These are phyloP conservation scores for Bubo scandiacus DNA, from an alignment of 2,113 vertebrate genomes.

Conservation along the genomic window DNA sequence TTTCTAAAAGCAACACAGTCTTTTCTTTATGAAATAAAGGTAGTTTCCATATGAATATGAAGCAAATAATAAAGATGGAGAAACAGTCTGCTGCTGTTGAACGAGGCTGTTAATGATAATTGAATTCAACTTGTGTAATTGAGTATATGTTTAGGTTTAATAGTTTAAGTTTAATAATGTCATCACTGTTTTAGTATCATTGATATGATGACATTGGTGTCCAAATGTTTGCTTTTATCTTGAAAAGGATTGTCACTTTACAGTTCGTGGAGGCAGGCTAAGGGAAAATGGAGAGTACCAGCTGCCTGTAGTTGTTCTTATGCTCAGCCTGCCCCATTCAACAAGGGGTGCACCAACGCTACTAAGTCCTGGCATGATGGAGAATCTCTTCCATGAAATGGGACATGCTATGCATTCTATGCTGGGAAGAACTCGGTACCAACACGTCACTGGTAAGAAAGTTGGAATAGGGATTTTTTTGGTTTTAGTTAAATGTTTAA, in stretches of 20 bases:
- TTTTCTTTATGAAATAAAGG: not conserved
- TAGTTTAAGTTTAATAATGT: not conserved
- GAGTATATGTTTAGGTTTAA: not conserved
- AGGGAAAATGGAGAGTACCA: slow-evolving; percentile 88
- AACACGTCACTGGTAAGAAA: slow-evolving; percentile 90
- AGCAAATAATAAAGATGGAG: not conserved
- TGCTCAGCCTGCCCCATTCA: slow-evolving; percentile 89
- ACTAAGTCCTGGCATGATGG: slow-evolving; percentile 94
- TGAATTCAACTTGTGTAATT: not conserved
- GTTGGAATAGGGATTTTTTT: not conserved
- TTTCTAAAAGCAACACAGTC: not conserved
- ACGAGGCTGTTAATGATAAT: not conserved
- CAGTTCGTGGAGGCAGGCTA: slow-evolving; percentile 90
- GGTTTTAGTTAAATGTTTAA: not conserved
- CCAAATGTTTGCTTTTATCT: not conserved
- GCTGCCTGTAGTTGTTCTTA: slow-evolving; percentile 93
- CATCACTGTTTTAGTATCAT: not conserved
- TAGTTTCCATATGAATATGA: not conserved
- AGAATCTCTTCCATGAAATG: slow-evolving; percentile 99
- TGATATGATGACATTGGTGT: not conserved
- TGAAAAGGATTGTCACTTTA: slow-evolving; percentile 95
- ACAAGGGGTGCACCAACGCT: slow-evolving; percentile 79
- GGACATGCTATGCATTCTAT: slow-evolving; percentile 99
- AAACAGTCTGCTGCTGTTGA: not conserved
- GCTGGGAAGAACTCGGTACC: slow-evolving; percentile 94